These are phyloP conservation scores for Drosophila pullipes DNA, from an alignment of 2,888 invertebrate species.

Conservation along the genomic window DNA sequence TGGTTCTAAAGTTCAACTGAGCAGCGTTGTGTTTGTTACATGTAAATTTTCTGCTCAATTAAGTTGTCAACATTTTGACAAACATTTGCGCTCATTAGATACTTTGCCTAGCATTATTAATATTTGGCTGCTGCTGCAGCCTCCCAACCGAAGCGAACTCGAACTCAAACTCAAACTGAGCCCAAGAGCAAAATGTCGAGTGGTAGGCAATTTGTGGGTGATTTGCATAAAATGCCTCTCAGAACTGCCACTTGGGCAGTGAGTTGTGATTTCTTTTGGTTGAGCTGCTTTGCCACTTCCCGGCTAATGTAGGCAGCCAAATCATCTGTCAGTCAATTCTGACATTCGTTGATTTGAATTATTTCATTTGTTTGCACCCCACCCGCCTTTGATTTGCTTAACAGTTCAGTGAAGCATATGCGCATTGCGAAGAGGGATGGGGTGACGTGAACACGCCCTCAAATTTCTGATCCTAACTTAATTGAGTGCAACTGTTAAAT, in stretches of 20 bases:
- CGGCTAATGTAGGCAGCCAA: conserved; percentile 11
- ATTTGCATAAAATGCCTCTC: conserved; percentile 73
- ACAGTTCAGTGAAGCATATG: conserved; percentile 51
- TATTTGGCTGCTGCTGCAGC: conserved; percentile 50
- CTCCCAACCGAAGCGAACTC: neutral
- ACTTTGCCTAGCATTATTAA: conserved; percentile 70
- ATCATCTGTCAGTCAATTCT: conserved; percentile 6
- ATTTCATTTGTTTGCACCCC: conserved; percentile 55
- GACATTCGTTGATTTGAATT: conserved; percentile 53
- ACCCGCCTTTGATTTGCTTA: conserved; percentile 41
- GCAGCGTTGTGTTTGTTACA: conserved; percentile 16
- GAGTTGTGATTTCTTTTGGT: conserved; percentile 45
- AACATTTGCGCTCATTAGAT: conserved; percentile 78
- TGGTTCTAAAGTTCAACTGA: conserved; percentile 27
- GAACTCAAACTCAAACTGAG: neutral
- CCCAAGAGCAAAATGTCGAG: conserved; percentile 20
- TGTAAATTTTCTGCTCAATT: conserved; percentile 78
- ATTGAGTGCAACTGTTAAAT: conserved; percentile 70
- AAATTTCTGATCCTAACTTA: conserved; percentile 38
- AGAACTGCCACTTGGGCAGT: conserved; percentile 25
- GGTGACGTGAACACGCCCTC: neutral
- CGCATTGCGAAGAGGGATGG: conserved; percentile 5
- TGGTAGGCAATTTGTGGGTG: conserved; percentile 63
- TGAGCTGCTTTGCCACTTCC: conserved; percentile 35
- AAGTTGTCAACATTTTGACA: conserved; percentile 76